Evolutionary conservation across 2,888 invertebrate genomes (phyloP), one percentile per base, ranked within the genome.

Genomic region (Acronicta aceris): DNA sequence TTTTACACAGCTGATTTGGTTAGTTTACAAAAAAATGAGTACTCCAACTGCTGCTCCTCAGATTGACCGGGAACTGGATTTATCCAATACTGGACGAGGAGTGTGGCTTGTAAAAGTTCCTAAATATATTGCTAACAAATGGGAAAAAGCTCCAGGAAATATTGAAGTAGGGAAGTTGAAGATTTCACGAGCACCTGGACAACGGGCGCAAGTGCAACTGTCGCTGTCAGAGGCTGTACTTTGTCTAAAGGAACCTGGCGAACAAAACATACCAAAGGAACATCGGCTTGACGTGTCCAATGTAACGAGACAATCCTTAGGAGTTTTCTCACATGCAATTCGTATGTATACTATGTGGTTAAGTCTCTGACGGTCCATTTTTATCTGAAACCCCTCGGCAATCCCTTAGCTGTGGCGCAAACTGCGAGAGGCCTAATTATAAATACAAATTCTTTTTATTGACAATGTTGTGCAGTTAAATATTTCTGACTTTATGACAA

Each of bases 91-190:
- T 16, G 97, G 97, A 16, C 95, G 99, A 81, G 99, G 99, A 63
- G 98, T 99, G 12, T 99, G 99, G 99, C 95, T 99, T 8, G 99
- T 99, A 0, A 99, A 99, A 94, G 97, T 97, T 10, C 99, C 99
- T 0, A 99, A 99, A 93, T 99, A 99, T 89, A 97, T 99, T 78
- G 98, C 99, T 6, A 98, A 98, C 81, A 97, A 97, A 95, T 99
- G 99, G 99, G 98, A 98, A 85, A 98, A 98, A 87, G 97, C 98
- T 9, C 96, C 97, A n/a, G 97, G 98, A 45, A 97, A 97, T 84
- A 96, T 98, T 83, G 98, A 99, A 95, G 99, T 99, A 46, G 99
- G 99, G 13, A 98, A 98, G 91, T 94, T 99, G 55, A 97, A 97
- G 85, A 99, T 99, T 82, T 96, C 96, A 33, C 97, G 97, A 92